phyloP scores from a whole-genome alignment of 2,888 invertebrate genomes.

The Spialia ferax region DNA sequence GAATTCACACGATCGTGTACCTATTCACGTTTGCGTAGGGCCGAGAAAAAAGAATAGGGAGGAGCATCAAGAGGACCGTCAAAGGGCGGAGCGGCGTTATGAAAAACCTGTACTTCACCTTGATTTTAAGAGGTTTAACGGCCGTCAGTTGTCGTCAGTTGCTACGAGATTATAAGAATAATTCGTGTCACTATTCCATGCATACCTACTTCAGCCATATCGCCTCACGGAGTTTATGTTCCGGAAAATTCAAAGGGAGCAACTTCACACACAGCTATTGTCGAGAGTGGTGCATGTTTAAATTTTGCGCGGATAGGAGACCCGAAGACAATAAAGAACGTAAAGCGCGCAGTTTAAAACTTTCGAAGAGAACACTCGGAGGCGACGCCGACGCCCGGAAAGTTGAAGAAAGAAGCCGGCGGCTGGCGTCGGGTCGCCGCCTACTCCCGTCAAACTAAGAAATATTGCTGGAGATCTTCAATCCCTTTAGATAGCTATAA shows the following conservation, averaged over 20 bases:
- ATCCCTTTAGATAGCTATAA: conserved; percentile 20
- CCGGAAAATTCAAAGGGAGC: conserved; percentile 57
- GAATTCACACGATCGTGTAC: conserved; percentile 68
- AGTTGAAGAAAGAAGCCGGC: conserved; percentile 74
- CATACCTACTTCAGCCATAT: conserved; percentile 37
- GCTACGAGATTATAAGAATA: conserved; percentile 70
- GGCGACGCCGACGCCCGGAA: conserved; percentile 65
- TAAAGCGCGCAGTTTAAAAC: conserved; percentile 81
- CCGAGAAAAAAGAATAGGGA: conserved; percentile 75
- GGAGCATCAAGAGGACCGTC: conserved; percentile 75
- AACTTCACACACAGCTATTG: conserved; percentile 63
- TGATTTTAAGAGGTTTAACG: conserved; percentile 73
- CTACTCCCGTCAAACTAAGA: conserved; percentile 77
- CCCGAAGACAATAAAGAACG: conserved; percentile 80
- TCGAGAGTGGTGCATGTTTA: conserved; percentile 66
- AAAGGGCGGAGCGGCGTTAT: conserved; percentile 77
- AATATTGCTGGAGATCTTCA: conserved; percentile 67
- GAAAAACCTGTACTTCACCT: conserved; percentile 77
- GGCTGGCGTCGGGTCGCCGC: conserved; percentile 60
- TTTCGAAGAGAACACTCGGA: conserved; percentile 71
- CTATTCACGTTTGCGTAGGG: conserved; percentile 72
- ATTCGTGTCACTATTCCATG: conserved; percentile 63
- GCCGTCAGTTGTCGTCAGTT: conserved; percentile 63
- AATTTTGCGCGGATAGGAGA: conserved; percentile 70
- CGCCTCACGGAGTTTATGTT: conserved; percentile 53